These are phyloP conservation scores for Mayetiola destructor DNA, from an alignment of 2,888 invertebrate genomes.

Conservation along the genomic window DNA sequence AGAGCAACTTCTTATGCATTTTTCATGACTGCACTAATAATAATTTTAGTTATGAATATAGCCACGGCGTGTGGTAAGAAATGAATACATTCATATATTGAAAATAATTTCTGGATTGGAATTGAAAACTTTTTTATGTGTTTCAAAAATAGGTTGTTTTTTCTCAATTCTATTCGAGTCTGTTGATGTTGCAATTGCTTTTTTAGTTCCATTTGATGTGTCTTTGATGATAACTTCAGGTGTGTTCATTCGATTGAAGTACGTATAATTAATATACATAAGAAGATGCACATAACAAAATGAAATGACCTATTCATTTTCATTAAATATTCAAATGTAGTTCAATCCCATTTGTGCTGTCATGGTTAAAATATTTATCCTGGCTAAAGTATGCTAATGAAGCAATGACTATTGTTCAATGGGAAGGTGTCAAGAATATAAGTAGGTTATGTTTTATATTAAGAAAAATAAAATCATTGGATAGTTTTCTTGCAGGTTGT, in stretches of 20 bases:
- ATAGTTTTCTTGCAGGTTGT: not conserved
- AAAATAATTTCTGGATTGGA: not conserved
- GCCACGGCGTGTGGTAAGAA: conserved; percentile 70
- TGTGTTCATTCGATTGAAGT: conserved; percentile 69
- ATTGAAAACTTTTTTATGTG: conserved; percentile 9
- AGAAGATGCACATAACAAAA: not conserved
- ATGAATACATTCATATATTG: conserved; percentile 2
- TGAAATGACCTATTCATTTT: not conserved
- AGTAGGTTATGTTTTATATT: conserved; percentile 38
- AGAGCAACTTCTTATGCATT: conserved; percentile 52
- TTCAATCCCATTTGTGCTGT: conserved; percentile 51
- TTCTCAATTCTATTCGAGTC: conserved; percentile 74
- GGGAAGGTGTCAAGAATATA: conserved; percentile 60
- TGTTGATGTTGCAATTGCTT: conserved; percentile 65
- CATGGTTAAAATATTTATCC: conserved; percentile 66
- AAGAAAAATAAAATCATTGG: not conserved
- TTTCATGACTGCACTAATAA: conserved; percentile 48
- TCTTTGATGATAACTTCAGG: conserved; percentile 78
- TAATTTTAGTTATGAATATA: conserved; percentile 69
- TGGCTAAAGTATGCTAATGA: conserved; percentile 82
- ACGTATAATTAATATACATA: conserved; percentile 18
- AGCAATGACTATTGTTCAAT: conserved; percentile 66
- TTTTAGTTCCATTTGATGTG: conserved; percentile 74
- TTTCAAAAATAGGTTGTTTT: conserved; percentile 57
- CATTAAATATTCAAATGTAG: conserved; percentile 34